Conservation (phyloP, 2,113 vertebrate species). For the Arenaria interpres region DNA sequence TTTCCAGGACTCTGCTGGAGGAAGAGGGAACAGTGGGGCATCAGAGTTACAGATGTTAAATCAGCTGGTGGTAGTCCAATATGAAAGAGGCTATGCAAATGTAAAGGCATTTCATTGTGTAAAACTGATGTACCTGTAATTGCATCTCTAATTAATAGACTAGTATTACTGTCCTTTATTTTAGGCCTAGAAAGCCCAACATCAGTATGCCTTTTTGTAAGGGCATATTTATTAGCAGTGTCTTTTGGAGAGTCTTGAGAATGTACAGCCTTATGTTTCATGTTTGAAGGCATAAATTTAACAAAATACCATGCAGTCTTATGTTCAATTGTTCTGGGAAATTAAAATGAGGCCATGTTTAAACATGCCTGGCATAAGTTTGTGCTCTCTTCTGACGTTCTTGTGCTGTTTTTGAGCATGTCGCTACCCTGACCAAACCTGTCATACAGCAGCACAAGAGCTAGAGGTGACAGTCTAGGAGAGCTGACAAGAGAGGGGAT, state of each 20-base stretch:
- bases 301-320: background rate
- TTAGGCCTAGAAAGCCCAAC: background rate
- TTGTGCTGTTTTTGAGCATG: background rate
- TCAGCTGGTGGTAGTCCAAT: background rate
- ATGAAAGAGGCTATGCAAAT: constrained; percentile 2
- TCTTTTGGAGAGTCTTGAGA: background rate
- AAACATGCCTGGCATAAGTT: background rate
- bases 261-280: background rate
- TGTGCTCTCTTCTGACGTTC: background rate
- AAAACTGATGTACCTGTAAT: background rate
- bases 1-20: background rate
- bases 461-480: background rate
- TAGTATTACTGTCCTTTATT: background rate
- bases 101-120: background rate
- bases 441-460: rapidly evolving
- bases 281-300: background rate
- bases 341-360: background rate
- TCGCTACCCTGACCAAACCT: background rate
- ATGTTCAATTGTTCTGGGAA: background rate
- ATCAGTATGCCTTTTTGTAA: background rate
- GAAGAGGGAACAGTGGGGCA: background rate
- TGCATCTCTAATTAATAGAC: background rate
- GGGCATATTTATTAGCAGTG: background rate
- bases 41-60: background rate
- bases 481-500: background rate